Conservation (phyloP, 1,140 invertebrate species). For the Eumaeus atala region DNA sequence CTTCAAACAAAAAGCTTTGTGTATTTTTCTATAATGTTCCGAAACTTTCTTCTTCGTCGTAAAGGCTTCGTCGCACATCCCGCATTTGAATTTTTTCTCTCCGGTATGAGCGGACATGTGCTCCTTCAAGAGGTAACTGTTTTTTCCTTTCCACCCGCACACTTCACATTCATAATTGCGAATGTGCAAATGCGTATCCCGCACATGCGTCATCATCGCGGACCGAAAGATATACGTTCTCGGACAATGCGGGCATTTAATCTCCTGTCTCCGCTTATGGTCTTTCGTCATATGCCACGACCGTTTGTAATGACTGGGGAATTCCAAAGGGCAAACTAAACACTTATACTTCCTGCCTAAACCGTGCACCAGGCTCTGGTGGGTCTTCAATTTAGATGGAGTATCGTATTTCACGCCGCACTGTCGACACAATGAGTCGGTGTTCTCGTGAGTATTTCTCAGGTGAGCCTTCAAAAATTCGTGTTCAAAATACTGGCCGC, state of each 20-base stretch:
- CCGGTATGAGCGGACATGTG: constrained; percentile 65
- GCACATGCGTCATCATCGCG: constrained; percentile 62
- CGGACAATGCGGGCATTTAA: constrained; percentile 58
- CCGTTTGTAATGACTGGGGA: constrained; percentile 56
- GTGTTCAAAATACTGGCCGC: constrained; percentile 59
- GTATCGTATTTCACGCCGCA: constrained; percentile 58
- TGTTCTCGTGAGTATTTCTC: constrained; percentile 52
- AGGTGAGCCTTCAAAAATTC: constrained; percentile 43
- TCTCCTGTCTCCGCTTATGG: constrained; percentile 52
- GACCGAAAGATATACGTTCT: constrained; percentile 61
- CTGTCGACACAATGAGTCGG: constrained; percentile 41
- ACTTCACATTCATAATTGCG: constrained; percentile 52
- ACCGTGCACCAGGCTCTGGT: constrained; percentile 55
- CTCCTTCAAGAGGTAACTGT: constrained; percentile 51
- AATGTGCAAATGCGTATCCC: constrained; percentile 56
- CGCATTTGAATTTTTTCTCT: constrained; percentile 64
- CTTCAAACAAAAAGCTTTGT: too few relatives aligned
- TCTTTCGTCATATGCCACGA: constrained; percentile 54
- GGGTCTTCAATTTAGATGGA: constrained; percentile 47
- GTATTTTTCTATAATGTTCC: constrained; percentile 55
- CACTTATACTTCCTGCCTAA: constrained; percentile 56
- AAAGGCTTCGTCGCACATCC: constrained; percentile 55
- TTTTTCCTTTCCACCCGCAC: constrained; percentile 58
- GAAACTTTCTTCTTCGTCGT: constrained; percentile 60
- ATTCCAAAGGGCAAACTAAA: constrained; percentile 40